These are phyloP conservation scores for Megalops cyprinoides DNA, from an alignment of 2,797 vertebrate genomes.

Conservation along the genomic window DNA sequence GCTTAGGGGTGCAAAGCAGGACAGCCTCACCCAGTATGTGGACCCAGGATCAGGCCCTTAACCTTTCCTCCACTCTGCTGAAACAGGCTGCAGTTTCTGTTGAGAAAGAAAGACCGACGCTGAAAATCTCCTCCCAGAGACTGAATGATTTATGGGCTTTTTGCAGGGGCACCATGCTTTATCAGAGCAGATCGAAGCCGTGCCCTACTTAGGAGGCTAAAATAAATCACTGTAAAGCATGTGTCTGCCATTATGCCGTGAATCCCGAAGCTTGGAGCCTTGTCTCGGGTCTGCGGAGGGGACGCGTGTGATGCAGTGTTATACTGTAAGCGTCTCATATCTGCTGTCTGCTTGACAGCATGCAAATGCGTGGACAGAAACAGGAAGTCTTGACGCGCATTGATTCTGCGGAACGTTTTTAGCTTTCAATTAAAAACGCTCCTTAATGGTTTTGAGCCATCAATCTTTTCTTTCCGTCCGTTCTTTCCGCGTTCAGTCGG, in stretches of 20 bases:
- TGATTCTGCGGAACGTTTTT: no score
- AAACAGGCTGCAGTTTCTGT: not conserved
- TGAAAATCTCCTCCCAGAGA: not conserved
- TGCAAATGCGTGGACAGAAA: no score
- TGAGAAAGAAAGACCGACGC: not conserved
- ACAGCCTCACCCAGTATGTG: no score
- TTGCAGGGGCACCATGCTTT: not conserved
- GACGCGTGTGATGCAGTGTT: not conserved
- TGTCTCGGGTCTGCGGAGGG: not conserved
- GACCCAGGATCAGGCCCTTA: no score
- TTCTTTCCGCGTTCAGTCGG: no score
- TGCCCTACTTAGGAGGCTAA: not conserved
- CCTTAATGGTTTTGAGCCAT: no score
- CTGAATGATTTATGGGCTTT: not conserved
- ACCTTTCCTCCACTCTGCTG: not conserved
- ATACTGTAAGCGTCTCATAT: not conserved
- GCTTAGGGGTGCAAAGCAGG: no score
- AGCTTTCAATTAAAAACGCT: no score
- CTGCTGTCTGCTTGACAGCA: not conserved
- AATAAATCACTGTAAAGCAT: not conserved
- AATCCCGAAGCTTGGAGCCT: not conserved
- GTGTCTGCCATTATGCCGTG: not conserved
- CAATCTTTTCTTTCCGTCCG: no score
- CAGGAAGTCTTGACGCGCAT: no score
- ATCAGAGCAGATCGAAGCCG: not conserved